A percentile compares a stretch with the other conserved stretches of the same genome.
phyloP scores from a whole-genome alignment of 2,113 vertebrate genomes.

The Apodemus speciosus region DNA sequence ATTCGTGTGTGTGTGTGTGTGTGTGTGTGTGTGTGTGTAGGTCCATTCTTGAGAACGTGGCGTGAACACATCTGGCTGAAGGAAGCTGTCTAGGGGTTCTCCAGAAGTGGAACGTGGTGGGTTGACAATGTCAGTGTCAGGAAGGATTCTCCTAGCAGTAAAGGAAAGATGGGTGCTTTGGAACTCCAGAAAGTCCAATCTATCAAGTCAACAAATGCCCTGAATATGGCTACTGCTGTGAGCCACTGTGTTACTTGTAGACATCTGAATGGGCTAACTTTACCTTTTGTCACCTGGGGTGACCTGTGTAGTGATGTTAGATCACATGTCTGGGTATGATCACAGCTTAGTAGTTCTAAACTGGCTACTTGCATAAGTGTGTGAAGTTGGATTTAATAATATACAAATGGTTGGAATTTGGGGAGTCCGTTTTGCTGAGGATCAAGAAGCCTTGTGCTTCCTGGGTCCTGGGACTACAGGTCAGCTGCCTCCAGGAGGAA shows the following conservation, averaged over 20 bases:
- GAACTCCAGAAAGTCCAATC: background rate
- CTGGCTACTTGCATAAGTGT: background rate
- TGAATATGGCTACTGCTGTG: too few species aligned
- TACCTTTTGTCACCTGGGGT: background rate
- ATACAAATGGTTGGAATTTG: background rate
- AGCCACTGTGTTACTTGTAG: background rate
- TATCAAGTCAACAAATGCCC: background rate
- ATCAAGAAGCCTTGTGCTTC: background rate
- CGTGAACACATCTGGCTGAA: background rate
- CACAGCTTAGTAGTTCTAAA: background rate
- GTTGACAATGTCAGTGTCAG: background rate
- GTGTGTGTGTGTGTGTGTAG: background rate
- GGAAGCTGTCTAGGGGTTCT: background rate
- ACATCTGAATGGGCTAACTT: background rate
- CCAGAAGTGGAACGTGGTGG: background rate
- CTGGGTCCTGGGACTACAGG: background rate
- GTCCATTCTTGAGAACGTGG: background rate
- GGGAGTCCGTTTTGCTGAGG: background rate
- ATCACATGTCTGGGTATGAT: background rate
- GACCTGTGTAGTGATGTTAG: background rate
- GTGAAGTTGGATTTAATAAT: background rate
- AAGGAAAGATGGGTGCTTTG: background rate
- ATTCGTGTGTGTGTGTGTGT: background rate
- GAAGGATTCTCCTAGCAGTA: background rate
- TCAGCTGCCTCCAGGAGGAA: background rate